Base-by-base conservation (phyloP, 1,140 invertebrate genomes). In the Nymphalis io region DNA sequence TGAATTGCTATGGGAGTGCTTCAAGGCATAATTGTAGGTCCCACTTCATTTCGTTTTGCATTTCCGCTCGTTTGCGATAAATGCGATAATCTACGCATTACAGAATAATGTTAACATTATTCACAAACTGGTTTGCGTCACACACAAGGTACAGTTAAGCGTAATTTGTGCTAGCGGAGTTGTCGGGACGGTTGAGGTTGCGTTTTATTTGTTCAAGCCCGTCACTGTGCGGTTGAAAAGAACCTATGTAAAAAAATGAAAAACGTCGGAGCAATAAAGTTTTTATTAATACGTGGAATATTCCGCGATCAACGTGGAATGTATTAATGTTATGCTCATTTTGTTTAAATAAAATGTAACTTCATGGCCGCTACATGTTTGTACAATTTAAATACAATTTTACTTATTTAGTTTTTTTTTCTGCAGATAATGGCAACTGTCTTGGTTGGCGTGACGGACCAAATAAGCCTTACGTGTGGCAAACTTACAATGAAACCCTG, bases 401-500 rank as follows among this genome's bases (percentile, higher is more conserved):
- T 68, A 75, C 76, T 74, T 73, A 27, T 57, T 18, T 39, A 48
- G 48, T 46, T 8, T 39, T 20, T 53, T 46, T 33, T 75, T 68
- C 86, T 89, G 40, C 86, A 97, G 96, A 97, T 93, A 98, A 98
- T 93, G 97, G 97, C 55, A 95, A 95, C 55, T 98, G 97, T 90
- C 93, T 99, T 67, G 98, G 98, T 60, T 98, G 96, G 96, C 94
- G 97, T 62, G 97, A 98, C 74, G 94, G 94, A 33, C 94, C 95
- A 66, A 94, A 93, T 63, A 95, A 95, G 87, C 96, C 96, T 0
- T 98, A 97, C 85, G 94, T 95, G 87, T 99, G 98, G 97, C 94
- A 99, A 55, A 96, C 96, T 80, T 99, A 99, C 92, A 97, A 98
- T 90, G 97, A 99, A 91, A 96, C 96, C 3, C 92, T 99, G 69